Conservation (phyloP, 1,140 invertebrate genomes). For the Cyphomyrmex costatus region DNA sequence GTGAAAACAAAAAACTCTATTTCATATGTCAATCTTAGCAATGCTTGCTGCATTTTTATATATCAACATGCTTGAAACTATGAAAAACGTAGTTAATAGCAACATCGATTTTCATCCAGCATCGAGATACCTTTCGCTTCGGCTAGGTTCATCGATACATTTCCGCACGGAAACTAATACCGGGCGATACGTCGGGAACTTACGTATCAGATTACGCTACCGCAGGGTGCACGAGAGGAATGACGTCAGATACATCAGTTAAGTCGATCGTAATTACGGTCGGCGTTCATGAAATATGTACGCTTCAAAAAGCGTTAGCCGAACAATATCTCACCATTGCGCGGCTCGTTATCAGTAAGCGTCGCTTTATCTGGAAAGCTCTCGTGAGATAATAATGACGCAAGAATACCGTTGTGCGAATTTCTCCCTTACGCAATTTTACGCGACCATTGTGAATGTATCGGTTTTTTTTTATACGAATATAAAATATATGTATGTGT, state of each 20-base stretch:
- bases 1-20: neutral
- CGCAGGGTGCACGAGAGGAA: constrained; percentile 9
- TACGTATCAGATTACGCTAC: constrained; percentile 56
- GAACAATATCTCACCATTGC: constrained; percentile 40
- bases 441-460: neutral
- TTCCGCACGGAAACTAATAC: constrained; percentile 47
- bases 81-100: neutral
- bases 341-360: constrained; percentile 47
- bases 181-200: constrained; percentile 29
- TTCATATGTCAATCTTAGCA: neutral
- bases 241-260: constrained; percentile 56
- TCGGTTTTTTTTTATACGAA: constrained; percentile 6
- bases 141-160: constrained; percentile 37
- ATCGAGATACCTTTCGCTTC: constrained; percentile 18
- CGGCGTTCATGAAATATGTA: constrained; percentile 51
- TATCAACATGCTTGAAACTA: neutral
- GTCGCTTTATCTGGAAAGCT: constrained; percentile 32
- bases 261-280: constrained; percentile 60
- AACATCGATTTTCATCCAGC: neutral
- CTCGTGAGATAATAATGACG: constrained; percentile 34
- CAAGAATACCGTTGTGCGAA: neutral
- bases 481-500: neutral
- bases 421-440: constrained; percentile 33
- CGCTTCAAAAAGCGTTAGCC: constrained; percentile 38
- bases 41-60: neutral